Base-by-base conservation (phyloP, 2,797 vertebrate species). In the Cryptoblepharus egeriae region DNA sequence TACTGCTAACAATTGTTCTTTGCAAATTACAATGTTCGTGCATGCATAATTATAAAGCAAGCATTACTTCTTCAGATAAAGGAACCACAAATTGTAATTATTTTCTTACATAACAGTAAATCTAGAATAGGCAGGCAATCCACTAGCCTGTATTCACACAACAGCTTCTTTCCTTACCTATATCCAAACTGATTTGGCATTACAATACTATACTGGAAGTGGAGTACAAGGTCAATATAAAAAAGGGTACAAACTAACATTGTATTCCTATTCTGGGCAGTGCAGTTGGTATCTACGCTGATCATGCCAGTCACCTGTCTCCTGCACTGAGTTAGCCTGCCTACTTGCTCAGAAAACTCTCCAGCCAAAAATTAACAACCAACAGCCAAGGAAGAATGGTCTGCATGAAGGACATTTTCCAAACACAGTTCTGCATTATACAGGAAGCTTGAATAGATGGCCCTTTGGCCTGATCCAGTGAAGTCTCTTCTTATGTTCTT, bases 1-100 rank as follows among this genome's bases (percentile, higher is more conserved):
- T 83, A 87, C 87, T 71, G 1, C 1, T 12, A 82, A 78, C 45
- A 77, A 84, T 88, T 70, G 88, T 85, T 87, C 85, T 88, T 76
- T 18, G 20, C 82, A 88, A 86, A 85, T 60, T 82, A 83, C 84
- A 90, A 65, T 61, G 77, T 61, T 32, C 30, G 55, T 75, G 63
- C 45, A 71, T 55, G n/a, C 45, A 86, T 82, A 73, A 85, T 82
- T 57, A 77, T 64, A 85, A 79, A 82, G 70, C 11, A 13, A 68
- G 20, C 16, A 58, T 69, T 75, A 75, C 70, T 72, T 72, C 84
- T 85, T 35, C 10, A 83, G 13, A 79, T 71, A 69, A 90, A 89
- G 80, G 32, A 88, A 82, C 82, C 63, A 79, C 74, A 80, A 52
- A 18, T 35, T 76, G 69, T 82, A 86, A 78, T 79, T 84, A 79